Evolutionary conservation across 1,140 invertebrate genomes (phyloP).

Genomic region (Aphaenogaster floridana): DNA sequence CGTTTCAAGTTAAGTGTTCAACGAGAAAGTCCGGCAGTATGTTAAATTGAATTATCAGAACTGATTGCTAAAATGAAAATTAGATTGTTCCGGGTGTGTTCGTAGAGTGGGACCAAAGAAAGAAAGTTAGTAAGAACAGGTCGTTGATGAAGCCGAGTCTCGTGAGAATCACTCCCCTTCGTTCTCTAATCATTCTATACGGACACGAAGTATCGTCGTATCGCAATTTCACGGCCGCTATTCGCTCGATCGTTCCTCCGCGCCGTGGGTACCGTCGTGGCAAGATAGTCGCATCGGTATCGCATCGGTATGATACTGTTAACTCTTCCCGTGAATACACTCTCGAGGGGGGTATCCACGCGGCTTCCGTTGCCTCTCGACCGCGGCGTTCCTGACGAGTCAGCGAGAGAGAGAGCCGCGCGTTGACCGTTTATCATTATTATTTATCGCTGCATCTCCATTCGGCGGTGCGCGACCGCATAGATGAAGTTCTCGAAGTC

Average conservation of each 20-base stretch:
- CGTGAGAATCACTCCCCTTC: conserved; percentile 58
- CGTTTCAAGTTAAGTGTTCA: background rate
- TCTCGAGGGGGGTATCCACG: conserved; percentile 64
- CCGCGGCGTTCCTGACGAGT: background rate
- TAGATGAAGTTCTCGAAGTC: background rate
- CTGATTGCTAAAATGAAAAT: background rate
- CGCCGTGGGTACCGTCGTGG: conserved; percentile 65
- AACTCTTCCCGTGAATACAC: conserved; percentile 60
- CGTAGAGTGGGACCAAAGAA: background rate
- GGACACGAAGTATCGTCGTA: conserved; percentile 69
- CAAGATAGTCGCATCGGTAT: conserved; percentile 67
- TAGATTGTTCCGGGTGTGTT: background rate
- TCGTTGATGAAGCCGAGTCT: conserved; percentile 27
- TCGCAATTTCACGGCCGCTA: conserved; percentile 74
- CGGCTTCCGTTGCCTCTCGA: conserved; percentile 59
- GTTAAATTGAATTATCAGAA: background rate
- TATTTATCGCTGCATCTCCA: conserved; percentile 22
- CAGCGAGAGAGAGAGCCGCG: conserved; percentile 38
- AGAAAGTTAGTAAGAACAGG: background rate
- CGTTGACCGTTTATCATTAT: conserved; percentile 15
- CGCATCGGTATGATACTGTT: conserved; percentile 67
- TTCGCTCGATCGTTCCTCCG: conserved; percentile 69
- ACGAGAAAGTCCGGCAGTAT: background rate
- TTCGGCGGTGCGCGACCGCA: background rate
- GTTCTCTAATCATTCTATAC: conserved; percentile 70